Base-by-base conservation (phyloP, 2,113 vertebrate genomes). In the Phodopus roborovskii region DNA sequence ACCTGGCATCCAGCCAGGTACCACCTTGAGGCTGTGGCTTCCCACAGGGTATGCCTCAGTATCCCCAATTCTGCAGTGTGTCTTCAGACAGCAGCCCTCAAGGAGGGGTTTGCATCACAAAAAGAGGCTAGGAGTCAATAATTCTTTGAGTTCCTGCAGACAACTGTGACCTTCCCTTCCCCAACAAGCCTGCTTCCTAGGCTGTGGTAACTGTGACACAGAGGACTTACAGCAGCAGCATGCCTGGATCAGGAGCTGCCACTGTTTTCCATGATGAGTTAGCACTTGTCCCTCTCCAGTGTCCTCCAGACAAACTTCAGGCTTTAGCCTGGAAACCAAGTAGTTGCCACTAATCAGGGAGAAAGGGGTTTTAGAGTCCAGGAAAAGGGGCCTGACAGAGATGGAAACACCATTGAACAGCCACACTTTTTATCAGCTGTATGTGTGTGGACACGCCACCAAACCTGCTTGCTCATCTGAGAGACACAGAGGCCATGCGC, bases 11-110 rank as follows among this genome's bases (percentile, higher is more conserved):
- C n/a, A n/a, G n/a, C n/a, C n/a, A n/a, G n/a, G n/a, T n/a, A n/a
- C n/a, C n/a, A n/a, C n/a, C n/a, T n/a, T n/a, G n/a, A n/a, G n/a
- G n/a, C n/a, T n/a, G n/a, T n/a, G n/a, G n/a, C n/a, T n/a, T n/a
- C n/a, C n/a, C n/a, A n/a, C n/a, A n/a, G n/a, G n/a, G n/a, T 10
- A 9, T 2, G 17, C 19, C 28, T 28, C 87, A 3, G 19, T 0
- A 1, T 33, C 36, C 5, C n/a, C 1, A 10, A 12, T 28, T 64
- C 30, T 12, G 20, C 33, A 0, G 5, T 12, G 36, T 33, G 50
- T 24, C 9, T 4, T 20, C 74, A 60, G 19, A 12, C 28, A 17
- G 39, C 17, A 39, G 10, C 15, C 36, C 22, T 15, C 26, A 1
- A 26, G 10, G 66, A 66, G 12, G 19, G 11, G 1, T 26, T 50